Conservation (phyloP, 2,888 invertebrate species). For the Therioaphis trifolii region DNA sequence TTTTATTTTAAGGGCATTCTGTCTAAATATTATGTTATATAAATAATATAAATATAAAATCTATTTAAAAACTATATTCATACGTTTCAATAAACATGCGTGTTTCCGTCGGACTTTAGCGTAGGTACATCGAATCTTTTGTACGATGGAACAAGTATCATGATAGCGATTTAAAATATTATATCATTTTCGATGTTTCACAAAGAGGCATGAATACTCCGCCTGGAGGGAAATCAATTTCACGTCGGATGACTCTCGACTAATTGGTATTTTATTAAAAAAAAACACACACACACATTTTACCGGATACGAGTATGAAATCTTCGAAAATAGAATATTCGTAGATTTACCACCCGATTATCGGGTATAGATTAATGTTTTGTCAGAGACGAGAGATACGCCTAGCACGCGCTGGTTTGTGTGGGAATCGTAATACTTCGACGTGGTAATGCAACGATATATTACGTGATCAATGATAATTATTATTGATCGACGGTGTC, state of each 20-base stretch:
- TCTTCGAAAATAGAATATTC: neutral
- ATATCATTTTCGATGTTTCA: too few species aligned
- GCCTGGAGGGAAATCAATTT: conserved; percentile 1
- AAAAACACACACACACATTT: too few species aligned
- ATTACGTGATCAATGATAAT: neutral
- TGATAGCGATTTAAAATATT: too few species aligned
- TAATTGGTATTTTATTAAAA: conserved; percentile 31
- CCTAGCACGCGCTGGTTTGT: neutral
- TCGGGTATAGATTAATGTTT: neutral
- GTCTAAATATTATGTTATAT: too few species aligned
- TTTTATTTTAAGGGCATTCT: too few species aligned
- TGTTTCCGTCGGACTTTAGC: too few species aligned
- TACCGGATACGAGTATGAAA: neutral
- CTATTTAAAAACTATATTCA: neutral
- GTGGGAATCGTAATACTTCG: neutral
- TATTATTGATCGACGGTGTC: conserved; percentile 42
- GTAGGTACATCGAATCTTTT: too few species aligned
- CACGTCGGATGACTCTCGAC: conserved; percentile 1
- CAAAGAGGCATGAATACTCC: too few species aligned
- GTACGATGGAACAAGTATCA: too few species aligned
- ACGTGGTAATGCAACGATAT: conserved; percentile 2
- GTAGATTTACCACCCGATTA: neutral
- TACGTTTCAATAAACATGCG: too few species aligned
- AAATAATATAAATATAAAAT: too few species aligned
- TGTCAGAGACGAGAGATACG: neutral